These are phyloP conservation scores for silkworm (Bombyx mori) DNA, from an alignment of 1,140 invertebrate genomes.

Conservation along the genomic window ASM3026992v2 NC_085107.1:11746501-11747000, in stretches of 20 bases:
- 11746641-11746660: slow-evolving; percentile 89
- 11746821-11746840: no score
- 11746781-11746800: slow-evolving; percentile 53
- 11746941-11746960: slow-evolving; percentile 30
- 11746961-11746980: slow-evolving; percentile 77
- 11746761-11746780: slow-evolving; percentile 71
- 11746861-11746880: no score
- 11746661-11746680: slow-evolving; percentile 91
- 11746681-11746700: slow-evolving; percentile 81
- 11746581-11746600: background rate
- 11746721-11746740: slow-evolving; percentile 80
- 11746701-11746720: slow-evolving; percentile 77
- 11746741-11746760: slow-evolving; percentile 88
- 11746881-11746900: no score
- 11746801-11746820: slow-evolving; percentile 51
- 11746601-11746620: background rate
- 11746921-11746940: background rate
- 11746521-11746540: no score
- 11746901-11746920: no score
- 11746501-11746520: no score
- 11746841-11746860: no score
- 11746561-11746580: background rate
- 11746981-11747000: slow-evolving; percentile 82
- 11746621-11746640: slow-evolving; percentile 60
- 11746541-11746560: no score